Percentiles rank a stretch among this genome's conserved stretches.
phyloP scores from a whole-genome alignment of 2,888 invertebrate genomes.

The Mythimna lalbum region DNA sequence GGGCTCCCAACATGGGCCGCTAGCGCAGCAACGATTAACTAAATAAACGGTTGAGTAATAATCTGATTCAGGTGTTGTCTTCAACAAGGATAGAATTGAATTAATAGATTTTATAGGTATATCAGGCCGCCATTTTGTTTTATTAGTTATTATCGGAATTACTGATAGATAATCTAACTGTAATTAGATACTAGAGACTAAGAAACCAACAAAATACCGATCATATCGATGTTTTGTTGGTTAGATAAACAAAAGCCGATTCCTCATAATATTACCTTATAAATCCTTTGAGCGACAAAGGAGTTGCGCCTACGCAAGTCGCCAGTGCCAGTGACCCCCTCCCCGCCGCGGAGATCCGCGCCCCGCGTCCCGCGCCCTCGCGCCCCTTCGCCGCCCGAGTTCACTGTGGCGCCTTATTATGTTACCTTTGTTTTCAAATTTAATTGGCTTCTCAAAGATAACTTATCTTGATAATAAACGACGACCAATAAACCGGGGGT shows the following conservation, averaged over 20 bases:
- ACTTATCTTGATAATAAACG: constrained; percentile 90
- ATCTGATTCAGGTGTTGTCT: not conserved
- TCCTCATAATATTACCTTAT: constrained; percentile 76
- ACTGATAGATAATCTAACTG: constrained; percentile 50
- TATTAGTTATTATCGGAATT: constrained; percentile 36
- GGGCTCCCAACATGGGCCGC: constrained; percentile 59
- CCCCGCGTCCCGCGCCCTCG: constrained; percentile 55
- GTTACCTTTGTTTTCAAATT: constrained; percentile 91
- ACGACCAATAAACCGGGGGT: constrained; percentile 89
- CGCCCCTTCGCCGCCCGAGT: constrained; percentile 65
- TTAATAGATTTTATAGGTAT: constrained; percentile 16
- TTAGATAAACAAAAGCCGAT: constrained; percentile 70
- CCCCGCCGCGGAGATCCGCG: constrained; percentile 62
- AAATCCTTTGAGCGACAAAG: constrained; percentile 85
- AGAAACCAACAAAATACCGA: constrained; percentile 61
- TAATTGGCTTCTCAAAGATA: constrained; percentile 90
- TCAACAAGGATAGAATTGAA: not conserved
- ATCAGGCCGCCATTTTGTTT: constrained; percentile 49
- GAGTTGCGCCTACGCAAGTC: constrained; percentile 85
- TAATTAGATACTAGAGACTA: no score
- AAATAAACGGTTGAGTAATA: not conserved
- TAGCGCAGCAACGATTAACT: not conserved
- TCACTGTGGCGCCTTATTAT: constrained; percentile 89
- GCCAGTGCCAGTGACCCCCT: constrained; percentile 76
- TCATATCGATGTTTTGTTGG: constrained; percentile 48